Conservation (phyloP, 2,888 invertebrate species). For the Amphipoea lucens region DNA sequence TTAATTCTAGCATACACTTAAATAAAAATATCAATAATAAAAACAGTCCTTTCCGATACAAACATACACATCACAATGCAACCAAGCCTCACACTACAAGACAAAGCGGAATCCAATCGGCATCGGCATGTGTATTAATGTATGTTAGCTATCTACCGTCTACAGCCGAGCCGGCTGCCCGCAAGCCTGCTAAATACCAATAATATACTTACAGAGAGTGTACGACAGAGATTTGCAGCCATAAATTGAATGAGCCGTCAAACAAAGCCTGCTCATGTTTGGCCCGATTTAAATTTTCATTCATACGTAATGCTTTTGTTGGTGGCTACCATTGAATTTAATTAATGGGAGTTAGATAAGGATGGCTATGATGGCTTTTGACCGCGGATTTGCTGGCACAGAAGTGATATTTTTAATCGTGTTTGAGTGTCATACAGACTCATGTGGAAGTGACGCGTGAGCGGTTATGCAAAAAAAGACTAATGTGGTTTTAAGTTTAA, state of each 20-base stretch:
- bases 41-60: conserved; percentile 1
- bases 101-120: conserved; percentile 74
- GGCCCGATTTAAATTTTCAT: conserved; percentile 80
- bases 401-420: conserved; percentile 63
- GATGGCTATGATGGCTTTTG: conserved; percentile 60
- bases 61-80: conserved; percentile 18
- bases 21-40: neutral
- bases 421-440: conserved; percentile 44
- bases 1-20: neutral
- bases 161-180: conserved; percentile 81
- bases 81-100: conserved; percentile 51
- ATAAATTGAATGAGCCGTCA: conserved; percentile 80
- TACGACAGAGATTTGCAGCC: conserved; percentile 81
- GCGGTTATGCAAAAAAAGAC: conserved; percentile 13
- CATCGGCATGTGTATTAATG: conserved; percentile 74
- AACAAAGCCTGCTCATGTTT: conserved; percentile 73
- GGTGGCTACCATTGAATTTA: conserved; percentile 69
- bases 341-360: conserved; percentile 70
- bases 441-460: conserved; percentile 24
- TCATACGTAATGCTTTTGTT: conserved; percentile 74
- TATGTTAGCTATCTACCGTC: conserved; percentile 81
- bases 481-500: conserved; percentile 25
- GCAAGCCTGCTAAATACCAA: conserved; percentile 84
- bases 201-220: conserved; percentile 85
- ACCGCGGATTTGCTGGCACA: conserved; percentile 57